phyloP scores from a whole-genome alignment of 1,140 invertebrate genomes.

The Aphaenogaster rudis region DNA sequence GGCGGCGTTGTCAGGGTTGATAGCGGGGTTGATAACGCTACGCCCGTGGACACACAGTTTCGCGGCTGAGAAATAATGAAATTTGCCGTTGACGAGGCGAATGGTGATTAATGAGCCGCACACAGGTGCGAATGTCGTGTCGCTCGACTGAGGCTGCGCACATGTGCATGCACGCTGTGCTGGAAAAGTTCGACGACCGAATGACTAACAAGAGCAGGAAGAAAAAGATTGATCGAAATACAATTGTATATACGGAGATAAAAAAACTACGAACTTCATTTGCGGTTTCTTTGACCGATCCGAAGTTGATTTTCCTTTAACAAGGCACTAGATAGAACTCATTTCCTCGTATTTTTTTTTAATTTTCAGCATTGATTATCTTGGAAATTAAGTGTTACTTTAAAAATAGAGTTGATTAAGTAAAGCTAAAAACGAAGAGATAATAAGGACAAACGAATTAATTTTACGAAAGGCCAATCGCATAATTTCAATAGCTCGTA shows the following conservation, averaged over 20 bases:
- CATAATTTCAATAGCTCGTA: neutral
- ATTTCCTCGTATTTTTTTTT: neutral
- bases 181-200: constrained; percentile 34
- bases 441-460: neutral
- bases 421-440: neutral
- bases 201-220: neutral
- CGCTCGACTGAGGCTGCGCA: neutral
- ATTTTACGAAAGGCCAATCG: neutral
- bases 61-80: constrained; percentile 65
- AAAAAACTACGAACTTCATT: constrained; percentile 13
- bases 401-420: neutral
- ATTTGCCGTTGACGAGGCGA: constrained; percentile 66
- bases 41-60: constrained; percentile 47
- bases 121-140: constrained; percentile 8
- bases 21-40: constrained; percentile 50
- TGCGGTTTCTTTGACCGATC: neutral
- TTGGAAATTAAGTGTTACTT: neutral
- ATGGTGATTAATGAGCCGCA: constrained; percentile 70
- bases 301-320: neutral
- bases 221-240: constrained; percentile 34
- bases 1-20: constrained; percentile 49
- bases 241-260: constrained; percentile 8
- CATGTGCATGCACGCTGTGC: neutral
- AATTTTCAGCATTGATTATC: neutral
- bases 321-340: neutral